Base-by-base conservation (phyloP, 2,797 vertebrate species). In the Fratercula arctica region DNA sequence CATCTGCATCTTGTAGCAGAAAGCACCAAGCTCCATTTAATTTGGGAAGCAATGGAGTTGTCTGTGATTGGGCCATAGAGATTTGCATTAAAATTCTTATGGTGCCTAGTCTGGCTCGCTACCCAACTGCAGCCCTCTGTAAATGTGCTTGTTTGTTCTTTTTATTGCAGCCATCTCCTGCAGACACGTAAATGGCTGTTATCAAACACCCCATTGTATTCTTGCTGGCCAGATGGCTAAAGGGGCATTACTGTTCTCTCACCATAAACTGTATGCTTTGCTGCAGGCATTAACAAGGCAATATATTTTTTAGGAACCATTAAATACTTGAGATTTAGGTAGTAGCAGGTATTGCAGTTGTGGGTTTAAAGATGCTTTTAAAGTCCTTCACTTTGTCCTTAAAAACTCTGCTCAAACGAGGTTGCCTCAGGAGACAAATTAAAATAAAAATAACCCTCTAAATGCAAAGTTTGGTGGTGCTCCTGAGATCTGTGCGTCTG, bases 181-280 rank as follows among this genome's bases (percentile, higher is more conserved):
- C 95, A 96, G 95, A 79, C 93, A 93, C 0, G 11, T 85, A 87
- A 94, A 96, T 61, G 78, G 74, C 80, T 93, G 77, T 87, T 95
- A 90, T 96, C 96, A 95, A 95, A 93, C 86, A 78, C 95, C 85
- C 94, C 56, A 76, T 96, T 96, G 96, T 95, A 91, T 94, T 97
- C 91, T 85, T 87, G 91, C 92, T 89, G 94, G 93, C 96, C 97
- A 97, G 97, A 97, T 97, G 97, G 96, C 96, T 97, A 93, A 97
- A 91, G 89, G 97, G 95, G 91, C 81, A 94, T 96, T 96, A 97
- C 53, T 79, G 64, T 83, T 95, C 91, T 25, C 89, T 97, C 67
- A 63, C 76, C 87, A 94, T 95, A 97, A 97, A 96, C 93, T 79
- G 60, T 78, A 45, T 86, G 93, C 91, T 93, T 97, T 94, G 93